phyloP scores from a whole-genome alignment of 2,888 invertebrate genomes.

The Thelaira solivaga region DNA sequence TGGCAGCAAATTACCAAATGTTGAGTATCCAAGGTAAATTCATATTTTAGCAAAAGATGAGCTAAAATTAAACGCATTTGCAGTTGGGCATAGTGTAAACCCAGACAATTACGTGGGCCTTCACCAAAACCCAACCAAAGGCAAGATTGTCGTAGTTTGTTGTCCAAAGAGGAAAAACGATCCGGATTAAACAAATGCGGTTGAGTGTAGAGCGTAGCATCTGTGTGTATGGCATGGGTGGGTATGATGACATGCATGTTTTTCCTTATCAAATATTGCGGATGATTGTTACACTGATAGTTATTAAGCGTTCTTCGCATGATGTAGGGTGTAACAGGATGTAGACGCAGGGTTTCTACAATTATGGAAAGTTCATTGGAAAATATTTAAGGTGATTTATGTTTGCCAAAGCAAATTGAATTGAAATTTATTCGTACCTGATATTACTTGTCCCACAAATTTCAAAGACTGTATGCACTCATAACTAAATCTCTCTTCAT shows the following conservation, averaged over 20 bases:
- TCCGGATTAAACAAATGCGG: conserved; percentile 82
- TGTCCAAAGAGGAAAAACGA: conserved; percentile 79
- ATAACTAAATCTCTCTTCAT: conserved; percentile 69
- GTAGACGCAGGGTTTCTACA: conserved; percentile 80
- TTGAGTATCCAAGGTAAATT: conserved; percentile 69
- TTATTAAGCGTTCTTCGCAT: conserved; percentile 74
- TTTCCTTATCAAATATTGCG: conserved; percentile 68
- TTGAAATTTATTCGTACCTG: conserved; percentile 63
- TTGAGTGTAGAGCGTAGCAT: conserved; percentile 80
- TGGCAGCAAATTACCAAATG: conserved; percentile 64
- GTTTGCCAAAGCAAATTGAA: too few relatives aligned
- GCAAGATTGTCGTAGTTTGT: conserved; percentile 75
- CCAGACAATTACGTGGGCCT: conserved; percentile 77
- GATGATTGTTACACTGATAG: conserved; percentile 77
- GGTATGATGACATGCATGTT: conserved; percentile 78
- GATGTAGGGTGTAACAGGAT: conserved; percentile 78
- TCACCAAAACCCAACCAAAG: conserved; percentile 77
- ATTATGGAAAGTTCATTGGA: too few relatives aligned
- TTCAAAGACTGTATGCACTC: conserved; percentile 71
- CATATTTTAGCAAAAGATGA: conserved; percentile 68
- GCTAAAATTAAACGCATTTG: conserved; percentile 70
- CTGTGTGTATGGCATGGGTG: conserved; percentile 80
- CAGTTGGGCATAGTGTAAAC: conserved; percentile 73
- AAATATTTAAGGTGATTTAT: too few relatives aligned
- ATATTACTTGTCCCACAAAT: conserved; percentile 71